These are phyloP conservation scores for Ditylenchus dipsaci DNA, from an alignment of 1,140 invertebrate genomes.

Conservation along the genomic window DNA sequence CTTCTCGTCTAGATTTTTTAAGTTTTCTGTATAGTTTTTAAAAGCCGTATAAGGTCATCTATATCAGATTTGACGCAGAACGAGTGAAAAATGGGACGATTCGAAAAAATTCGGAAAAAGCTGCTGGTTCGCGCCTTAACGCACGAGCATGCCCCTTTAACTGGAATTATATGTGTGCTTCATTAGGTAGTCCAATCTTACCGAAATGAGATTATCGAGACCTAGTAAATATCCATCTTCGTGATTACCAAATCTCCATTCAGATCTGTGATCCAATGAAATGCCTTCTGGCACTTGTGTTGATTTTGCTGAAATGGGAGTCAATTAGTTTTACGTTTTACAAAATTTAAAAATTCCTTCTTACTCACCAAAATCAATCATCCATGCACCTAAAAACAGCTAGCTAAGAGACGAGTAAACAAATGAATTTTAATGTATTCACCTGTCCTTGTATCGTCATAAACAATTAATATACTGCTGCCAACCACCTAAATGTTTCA, in stretches of 20 bases:
- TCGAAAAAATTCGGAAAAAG: too few relatives aligned
- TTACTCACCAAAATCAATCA: conserved; percentile 78
- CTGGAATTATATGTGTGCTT: too few relatives aligned
- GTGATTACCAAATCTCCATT: conserved; percentile 92
- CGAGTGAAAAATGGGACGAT: too few relatives aligned
- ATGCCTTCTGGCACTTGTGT: conserved; percentile 72
- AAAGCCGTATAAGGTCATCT: too few relatives aligned
- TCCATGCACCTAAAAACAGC: conserved; percentile 75
- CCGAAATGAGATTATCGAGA: conserved; percentile 84
- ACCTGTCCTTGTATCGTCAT: conserved; percentile 68
- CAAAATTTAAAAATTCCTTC: neutral
- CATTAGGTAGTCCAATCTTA: conserved; percentile 58
- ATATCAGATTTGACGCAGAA: too few relatives aligned
- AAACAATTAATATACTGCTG: conserved; percentile 88
- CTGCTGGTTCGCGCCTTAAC: too few relatives aligned
- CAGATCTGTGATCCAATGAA: conserved; percentile 72
- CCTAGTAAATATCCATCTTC: conserved; percentile 95
- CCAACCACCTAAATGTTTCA: conserved; percentile 71
- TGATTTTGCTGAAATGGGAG: conserved; percentile 74
- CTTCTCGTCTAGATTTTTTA: too few relatives aligned
- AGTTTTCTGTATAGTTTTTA: too few relatives aligned
- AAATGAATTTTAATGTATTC: too few relatives aligned
- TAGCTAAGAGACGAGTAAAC: conserved; percentile 59
- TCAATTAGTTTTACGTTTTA: neutral
- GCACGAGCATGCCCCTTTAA: too few relatives aligned